Evolutionary conservation across 2,113 vertebrate genomes (phyloP), one percentile per base, ranked within the genome.

Genomic region (Semnornis frantzii): DNA sequence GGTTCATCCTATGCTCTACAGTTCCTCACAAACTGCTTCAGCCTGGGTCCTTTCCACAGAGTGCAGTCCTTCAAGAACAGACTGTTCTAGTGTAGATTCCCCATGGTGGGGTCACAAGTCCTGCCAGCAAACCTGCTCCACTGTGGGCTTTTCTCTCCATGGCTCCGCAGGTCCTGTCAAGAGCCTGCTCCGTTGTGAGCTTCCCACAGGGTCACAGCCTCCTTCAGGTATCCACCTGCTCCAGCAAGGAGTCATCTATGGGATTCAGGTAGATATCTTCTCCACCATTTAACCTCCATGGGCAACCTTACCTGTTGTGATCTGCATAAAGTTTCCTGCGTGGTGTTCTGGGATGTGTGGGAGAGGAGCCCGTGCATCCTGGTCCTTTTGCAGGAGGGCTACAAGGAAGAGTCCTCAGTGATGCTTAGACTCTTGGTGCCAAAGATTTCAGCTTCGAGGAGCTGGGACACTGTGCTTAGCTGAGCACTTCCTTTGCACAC

Each of bases 231-330:
- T 23, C 48, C 48, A 50, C 48, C 21, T 50, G 21, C 48, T 50
- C 20, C 48, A 50, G 48, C 48, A 50, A 23, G 48, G 20, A 21
- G 21, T 50, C 21, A 50, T 50, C 21, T 21, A 50, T 23, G 21
- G 48, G 10, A 21, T 23, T 21, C 48, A 50, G 48, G 48, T 50
- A 10, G 10, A 50, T 50, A 21, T 50, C 48, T 50, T 6, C 48
- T 23, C 48, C 48, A 23, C 10, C 48, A 50, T 50, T 50, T 23
- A 50, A 50, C 21, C 21, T 23, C 48, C 20, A 23, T 50, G 48
- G 48, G 48, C 37, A 37, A 15, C 0, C 0, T 59, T 20, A 27
- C 31, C 12, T 0, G 3, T 31, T 33, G 23, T 31, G 24, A 16
- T 27, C 39, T 44, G 33, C 34, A 39, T 8, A 6, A 10, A 46